A percentile compares a stretch with the other conserved stretches of the same genome.
These are phyloP conservation scores for Augiades crinisus DNA, from an alignment of 2,888 invertebrate species.

Conservation along the genomic window DNA sequence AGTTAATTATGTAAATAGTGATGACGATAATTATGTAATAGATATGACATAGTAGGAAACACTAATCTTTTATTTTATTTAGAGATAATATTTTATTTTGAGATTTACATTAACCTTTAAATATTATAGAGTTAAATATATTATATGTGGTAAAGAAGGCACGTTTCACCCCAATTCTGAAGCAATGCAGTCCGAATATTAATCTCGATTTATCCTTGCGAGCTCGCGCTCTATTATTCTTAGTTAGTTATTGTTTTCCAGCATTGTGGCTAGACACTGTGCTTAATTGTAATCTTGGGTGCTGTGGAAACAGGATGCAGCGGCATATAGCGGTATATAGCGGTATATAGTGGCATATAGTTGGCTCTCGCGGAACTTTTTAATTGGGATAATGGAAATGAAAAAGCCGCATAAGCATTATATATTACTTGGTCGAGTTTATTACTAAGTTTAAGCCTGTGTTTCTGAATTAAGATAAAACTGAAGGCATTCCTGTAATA, in stretches of 20 bases:
- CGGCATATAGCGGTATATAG: neutral
- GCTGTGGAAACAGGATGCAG: neutral
- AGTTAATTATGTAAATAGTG: too few relatives aligned
- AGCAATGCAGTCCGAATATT: neutral
- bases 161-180: too few relatives aligned
- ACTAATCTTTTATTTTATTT: too few relatives aligned
- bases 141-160: too few relatives aligned
- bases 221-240: slow-evolving; percentile 16
- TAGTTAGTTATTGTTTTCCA: slow-evolving; percentile 17
- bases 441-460: too few relatives aligned
- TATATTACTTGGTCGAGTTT: neutral
- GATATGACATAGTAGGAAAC: too few relatives aligned
- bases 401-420: neutral
- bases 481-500: too few relatives aligned
- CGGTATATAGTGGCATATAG: neutral
- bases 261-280: neutral
- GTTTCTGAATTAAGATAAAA: too few relatives aligned
- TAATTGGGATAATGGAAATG: neutral
- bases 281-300: slow-evolving; percentile 6
- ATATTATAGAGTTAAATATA: too few relatives aligned
- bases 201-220: neutral
- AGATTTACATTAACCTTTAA: too few relatives aligned
- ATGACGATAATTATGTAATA: too few relatives aligned
- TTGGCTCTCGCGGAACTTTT: neutral
- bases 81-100: too few relatives aligned